Evolutionary conservation across 2,888 invertebrate genomes (phyloP), one percentile per base, ranked within the genome.

Genomic region (Allygus modestus): DNA sequence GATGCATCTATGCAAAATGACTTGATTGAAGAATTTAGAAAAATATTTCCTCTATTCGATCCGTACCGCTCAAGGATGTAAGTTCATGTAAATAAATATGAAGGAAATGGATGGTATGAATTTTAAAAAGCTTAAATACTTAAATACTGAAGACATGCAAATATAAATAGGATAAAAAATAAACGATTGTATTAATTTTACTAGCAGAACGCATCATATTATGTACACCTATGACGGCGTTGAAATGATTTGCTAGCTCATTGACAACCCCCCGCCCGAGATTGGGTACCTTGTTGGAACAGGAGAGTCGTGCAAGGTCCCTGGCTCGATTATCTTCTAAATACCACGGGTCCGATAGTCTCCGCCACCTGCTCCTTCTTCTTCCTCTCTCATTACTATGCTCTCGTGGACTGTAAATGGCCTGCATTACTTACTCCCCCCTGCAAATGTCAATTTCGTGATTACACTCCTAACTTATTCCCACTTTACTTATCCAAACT

Each of bases 401-500:
- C 65, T 23, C 65, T 65, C 65, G 65, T 65, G 65, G 65, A 65
- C 65, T 65, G 65, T 15, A 31, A 65, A 65, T 65, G 65, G 65
- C 31, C 65, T 65, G 65, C 65, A 65, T 65, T 65, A 65, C 65
- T 65, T 65, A 65, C 65, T 65, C 65, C 65, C 65, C 4, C 65
- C 65, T 65, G 65, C 65, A 65, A 65, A 65, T 65, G 65, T 65
- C 65, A 65, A 65, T 65, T 65, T 31, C 65, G 65, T 65, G 65
- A 65, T 65, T 65, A 65, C 65, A 26, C 65, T 65, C 28, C 65
- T 65, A 28, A 65, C 65, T 65, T 65, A 65, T 65, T 65, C 65
- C 65, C 65, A 65, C 65, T 65, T 65, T 26, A 65, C 65, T 31
- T 65, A 65, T 65, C 65, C 65, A 15, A 65, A 28, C 65, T 28